Conservation (phyloP, 1,140 invertebrate species). For the Sesamia nonagrioides region DNA sequence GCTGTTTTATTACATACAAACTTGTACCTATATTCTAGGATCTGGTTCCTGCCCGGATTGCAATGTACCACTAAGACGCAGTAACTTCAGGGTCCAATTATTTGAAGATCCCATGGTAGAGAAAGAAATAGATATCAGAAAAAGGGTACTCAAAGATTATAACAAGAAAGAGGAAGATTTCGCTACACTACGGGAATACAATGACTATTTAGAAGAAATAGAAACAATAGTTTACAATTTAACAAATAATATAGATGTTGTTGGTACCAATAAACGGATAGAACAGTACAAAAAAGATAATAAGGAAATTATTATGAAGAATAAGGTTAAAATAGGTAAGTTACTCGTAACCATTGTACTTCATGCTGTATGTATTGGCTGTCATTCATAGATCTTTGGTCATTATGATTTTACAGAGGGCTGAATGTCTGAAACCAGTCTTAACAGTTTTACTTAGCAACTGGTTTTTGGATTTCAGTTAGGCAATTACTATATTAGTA, state of each 20-base stretch:
- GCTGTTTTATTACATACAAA: neutral
- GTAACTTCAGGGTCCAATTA: constrained; percentile 97
- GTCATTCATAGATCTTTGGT: neutral
- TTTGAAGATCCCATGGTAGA: constrained; percentile 99
- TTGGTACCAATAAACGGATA: constrained; percentile 96
- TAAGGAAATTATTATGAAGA: constrained; percentile 96
- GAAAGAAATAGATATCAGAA: constrained; percentile 98
- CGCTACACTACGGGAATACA: constrained; percentile 93
- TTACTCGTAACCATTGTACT: neutral
- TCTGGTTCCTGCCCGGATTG: constrained; percentile 96
- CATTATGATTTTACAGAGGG: too few relatives aligned
- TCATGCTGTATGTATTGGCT: too few relatives aligned
- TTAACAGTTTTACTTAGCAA: neutral
- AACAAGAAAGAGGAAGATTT: constrained; percentile 98
- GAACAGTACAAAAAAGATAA: constrained; percentile 98
- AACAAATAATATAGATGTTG: constrained; percentile 96
- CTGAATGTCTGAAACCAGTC: too few relatives aligned
- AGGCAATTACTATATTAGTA: too few relatives aligned
- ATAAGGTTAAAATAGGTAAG: constrained; percentile 91
- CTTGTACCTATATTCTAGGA: constrained; percentile 88
- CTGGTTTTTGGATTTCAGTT: too few relatives aligned
- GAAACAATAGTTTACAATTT: constrained; percentile 97
- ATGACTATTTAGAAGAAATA: constrained; percentile 97
- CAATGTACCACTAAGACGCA: constrained; percentile 94
- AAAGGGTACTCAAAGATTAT: constrained; percentile 95